phyloP scores from a whole-genome alignment of 2,888 invertebrate genomes.

The Brenthis daphne region DNA sequence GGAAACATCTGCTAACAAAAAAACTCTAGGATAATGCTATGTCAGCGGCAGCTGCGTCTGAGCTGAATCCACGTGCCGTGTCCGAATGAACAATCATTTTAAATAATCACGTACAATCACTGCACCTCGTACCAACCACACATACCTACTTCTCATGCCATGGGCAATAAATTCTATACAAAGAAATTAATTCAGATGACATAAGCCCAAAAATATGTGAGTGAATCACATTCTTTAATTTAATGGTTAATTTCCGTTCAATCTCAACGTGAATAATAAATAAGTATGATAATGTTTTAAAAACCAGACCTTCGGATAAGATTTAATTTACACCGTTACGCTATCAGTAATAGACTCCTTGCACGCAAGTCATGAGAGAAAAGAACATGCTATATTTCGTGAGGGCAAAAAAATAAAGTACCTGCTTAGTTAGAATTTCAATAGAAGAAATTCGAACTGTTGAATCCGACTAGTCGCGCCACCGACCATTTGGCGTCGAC shows the following conservation, averaged over 20 bases:
- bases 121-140: constrained; percentile 1
- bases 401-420: constrained; percentile 20
- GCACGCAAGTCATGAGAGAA: constrained; percentile 5
- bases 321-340: constrained; percentile 27
- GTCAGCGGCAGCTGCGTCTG: constrained; percentile 66
- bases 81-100: constrained; percentile 29
- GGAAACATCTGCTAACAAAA: constrained; percentile 43
- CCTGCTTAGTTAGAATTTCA: constrained; percentile 25
- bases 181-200: constrained; percentile 25
- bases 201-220: constrained; percentile 25
- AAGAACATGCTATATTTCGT: constrained; percentile 20
- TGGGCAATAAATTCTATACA: neutral
- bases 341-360: constrained; percentile 8
- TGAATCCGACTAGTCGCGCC: constrained; percentile 50
- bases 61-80: constrained; percentile 51
- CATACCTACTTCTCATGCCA: neutral
- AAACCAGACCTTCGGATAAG: constrained; percentile 14
- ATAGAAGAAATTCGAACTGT: constrained; percentile 52
- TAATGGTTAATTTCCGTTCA: constrained; percentile 30
- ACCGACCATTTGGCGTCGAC: constrained; percentile 66
- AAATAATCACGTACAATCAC: constrained; percentile 34
- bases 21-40: constrained; percentile 41
- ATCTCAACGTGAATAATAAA: constrained; percentile 14
- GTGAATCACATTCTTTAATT: constrained; percentile 26
- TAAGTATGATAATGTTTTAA: neutral